A percentile compares a stretch with the other conserved stretches of the same genome.
phyloP scores from a whole-genome alignment of 2,797 vertebrate species.

The Trematomus bernacchii region DNA sequence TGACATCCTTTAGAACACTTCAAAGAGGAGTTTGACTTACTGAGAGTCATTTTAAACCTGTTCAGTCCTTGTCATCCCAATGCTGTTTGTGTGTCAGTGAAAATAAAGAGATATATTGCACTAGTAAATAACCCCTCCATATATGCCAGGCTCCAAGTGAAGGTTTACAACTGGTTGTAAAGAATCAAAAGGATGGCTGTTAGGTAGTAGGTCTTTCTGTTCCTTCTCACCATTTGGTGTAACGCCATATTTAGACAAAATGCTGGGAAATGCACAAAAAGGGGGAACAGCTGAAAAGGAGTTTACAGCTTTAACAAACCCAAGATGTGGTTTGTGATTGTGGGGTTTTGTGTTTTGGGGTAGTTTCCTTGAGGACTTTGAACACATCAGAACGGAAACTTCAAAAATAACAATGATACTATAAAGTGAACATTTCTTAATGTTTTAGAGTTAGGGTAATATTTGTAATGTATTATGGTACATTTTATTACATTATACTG shows the following conservation, averaged over 20 bases:
- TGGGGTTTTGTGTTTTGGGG: neutral
- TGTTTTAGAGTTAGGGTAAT: neutral
- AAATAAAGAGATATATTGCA: constrained; percentile 74
- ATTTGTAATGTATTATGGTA: neutral
- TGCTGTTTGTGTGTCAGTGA: constrained; percentile 91
- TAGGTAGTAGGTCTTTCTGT: constrained; percentile 18
- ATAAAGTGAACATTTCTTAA: neutral
- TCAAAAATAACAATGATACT: neutral
- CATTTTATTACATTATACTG: too few species aligned
- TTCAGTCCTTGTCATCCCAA: constrained; percentile 85
- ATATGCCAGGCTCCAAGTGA: constrained; percentile 76
- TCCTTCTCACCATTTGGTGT: constrained; percentile 61
- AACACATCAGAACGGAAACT: neutral
- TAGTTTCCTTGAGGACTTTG: neutral
- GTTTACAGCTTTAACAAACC: neutral
- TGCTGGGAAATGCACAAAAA: constrained; percentile 21
- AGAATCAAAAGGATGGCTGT: constrained; percentile 63
- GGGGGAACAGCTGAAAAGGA: neutral
- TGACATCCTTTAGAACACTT: constrained; percentile 91
- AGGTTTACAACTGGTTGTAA: constrained; percentile 78
- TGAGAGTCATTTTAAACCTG: constrained; percentile 62
- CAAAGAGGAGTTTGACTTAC: constrained; percentile 92
- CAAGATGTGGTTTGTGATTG: neutral
- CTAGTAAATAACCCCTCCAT: constrained; percentile 93
- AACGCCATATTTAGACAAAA: constrained; percentile 36